These are phyloP conservation scores for Napeogenes inachia DNA, from an alignment of 2,888 invertebrate species.

Conservation along the genomic window DNA sequence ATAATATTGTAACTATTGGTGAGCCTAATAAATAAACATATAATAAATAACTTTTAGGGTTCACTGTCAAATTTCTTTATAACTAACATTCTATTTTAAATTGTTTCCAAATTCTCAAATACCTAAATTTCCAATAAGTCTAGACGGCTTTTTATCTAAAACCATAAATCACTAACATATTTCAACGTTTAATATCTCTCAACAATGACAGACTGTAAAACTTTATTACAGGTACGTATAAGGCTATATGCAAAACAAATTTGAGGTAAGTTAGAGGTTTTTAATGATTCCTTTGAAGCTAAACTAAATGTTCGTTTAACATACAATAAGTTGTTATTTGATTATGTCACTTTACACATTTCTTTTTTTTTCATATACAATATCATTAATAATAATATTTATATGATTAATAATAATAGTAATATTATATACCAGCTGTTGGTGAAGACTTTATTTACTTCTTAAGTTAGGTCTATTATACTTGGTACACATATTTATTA, in stretches of 20 bases:
- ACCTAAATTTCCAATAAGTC: slow-evolving; percentile 12
- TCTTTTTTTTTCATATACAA: too few relatives aligned
- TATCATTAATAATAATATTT: neutral
- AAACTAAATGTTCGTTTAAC: slow-evolving; percentile 60
- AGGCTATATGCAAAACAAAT: slow-evolving; percentile 32
- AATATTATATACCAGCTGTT: too few relatives aligned
- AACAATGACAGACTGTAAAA: slow-evolving; percentile 23
- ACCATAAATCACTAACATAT: slow-evolving; percentile 18
- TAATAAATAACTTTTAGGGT: neutral
- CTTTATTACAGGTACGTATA: slow-evolving; percentile 29
- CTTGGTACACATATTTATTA: too few relatives aligned
- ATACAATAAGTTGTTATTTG: too few relatives aligned
- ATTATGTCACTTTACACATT: too few relatives aligned
- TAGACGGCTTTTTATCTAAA: slow-evolving; percentile 26
- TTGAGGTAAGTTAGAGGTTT: slow-evolving; percentile 28
- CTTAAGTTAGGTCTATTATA: too few relatives aligned
- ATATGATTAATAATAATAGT: neutral
- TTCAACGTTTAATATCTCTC: slow-evolving; percentile 15
- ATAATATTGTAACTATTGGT: too few relatives aligned
- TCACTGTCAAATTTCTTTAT: neutral
- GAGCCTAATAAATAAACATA: too few relatives aligned
- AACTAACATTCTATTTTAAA: neutral
- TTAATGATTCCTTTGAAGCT: slow-evolving; percentile 45
- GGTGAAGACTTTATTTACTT: too few relatives aligned
- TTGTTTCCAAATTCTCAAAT: slow-evolving; percentile 1